A percentile compares a stretch with the other conserved stretches of the same genome.
Evolutionary conservation across 2,888 invertebrate genomes (phyloP).

Genomic region (Xestia ashworthii): DNA sequence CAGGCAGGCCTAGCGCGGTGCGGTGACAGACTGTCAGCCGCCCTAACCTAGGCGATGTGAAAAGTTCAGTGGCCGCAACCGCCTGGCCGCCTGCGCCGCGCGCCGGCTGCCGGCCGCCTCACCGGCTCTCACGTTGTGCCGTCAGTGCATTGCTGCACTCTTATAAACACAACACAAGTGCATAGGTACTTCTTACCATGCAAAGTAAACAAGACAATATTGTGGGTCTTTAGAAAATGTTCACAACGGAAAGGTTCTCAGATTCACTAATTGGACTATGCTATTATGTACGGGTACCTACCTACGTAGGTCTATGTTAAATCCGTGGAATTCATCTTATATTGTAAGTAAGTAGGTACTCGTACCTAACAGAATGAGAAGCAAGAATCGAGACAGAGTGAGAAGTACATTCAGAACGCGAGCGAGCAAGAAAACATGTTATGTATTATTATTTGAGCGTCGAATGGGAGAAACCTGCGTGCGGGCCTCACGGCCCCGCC

Average conservation of each 20-base stretch:
- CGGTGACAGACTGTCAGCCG: constrained; percentile 43
- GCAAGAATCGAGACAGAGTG: constrained; percentile 71
- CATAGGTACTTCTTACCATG: background rate
- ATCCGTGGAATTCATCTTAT: constrained; percentile 70
- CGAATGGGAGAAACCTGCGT: constrained; percentile 90
- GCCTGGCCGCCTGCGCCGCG: constrained; percentile 24
- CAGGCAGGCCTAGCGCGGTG: background rate
- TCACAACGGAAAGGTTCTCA: background rate
- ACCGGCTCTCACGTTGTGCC: constrained; percentile 11
- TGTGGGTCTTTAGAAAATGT: background rate
- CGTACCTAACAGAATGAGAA: constrained; percentile 74
- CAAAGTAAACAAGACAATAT: constrained; percentile 14
- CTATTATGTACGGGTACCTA: constrained; percentile 19
- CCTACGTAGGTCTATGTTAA: constrained; percentile 29
- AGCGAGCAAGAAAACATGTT: constrained; percentile 85
- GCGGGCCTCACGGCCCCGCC: constrained; percentile 87
- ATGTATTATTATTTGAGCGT: constrained; percentile 87
- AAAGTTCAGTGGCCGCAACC: constrained; percentile 64
- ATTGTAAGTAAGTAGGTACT: constrained; percentile 78
- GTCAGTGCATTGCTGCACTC: constrained; percentile 29
- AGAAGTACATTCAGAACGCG: constrained; percentile 74
- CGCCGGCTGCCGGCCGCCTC: constrained; percentile 25
- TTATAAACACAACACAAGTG: constrained; percentile 37
- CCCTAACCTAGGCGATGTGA: constrained; percentile 51
- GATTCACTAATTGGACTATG: constrained; percentile 11